Evolutionary conservation across 2,888 invertebrate genomes (phyloP), one percentile per base, ranked within the genome.

Genomic region (Scaptomyza tumidula): DNA sequence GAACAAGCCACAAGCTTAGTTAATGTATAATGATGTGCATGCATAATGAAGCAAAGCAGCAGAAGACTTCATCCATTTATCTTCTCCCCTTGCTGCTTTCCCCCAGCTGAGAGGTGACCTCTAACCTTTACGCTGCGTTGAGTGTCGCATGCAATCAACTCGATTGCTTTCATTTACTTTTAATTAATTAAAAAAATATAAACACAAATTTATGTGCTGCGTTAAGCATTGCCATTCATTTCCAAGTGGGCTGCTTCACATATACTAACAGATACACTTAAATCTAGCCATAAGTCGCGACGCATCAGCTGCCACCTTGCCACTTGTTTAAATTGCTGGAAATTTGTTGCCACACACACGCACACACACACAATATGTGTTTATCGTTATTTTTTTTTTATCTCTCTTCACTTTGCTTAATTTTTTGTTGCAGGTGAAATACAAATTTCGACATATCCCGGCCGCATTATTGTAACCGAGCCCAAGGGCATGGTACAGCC

Each of bases 401-500:
- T 48, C 19, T 19, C 24, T n/a, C 6, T 37, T 11, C 35, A 3
- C 16, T 41, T 10, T 4, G 0, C 16, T 16, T 41, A 39, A 9
- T 49, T n/a, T 9, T 39, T 14, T 11, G 49, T 27, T 46, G 16
- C 84, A 92, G 92, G 94, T 75, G 94, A 94, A 86, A 93, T 94
- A 67, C 94, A 95, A 91, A 93, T 94, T 81, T 96, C 96, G 91
- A 93, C 94, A 83, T 95, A 95, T 91, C 94, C 94, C 78, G 95
- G 95, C 92, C 92, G 94, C 92, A 93, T 93, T 78, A 93, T 93
- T 80, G 93, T 94, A 72, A 93, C 93, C 75, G 96, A 96, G 90
- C 95, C 96, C 52, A 96, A 96, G 87, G 96, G 95, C 65, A 94
- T 94, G 87, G 95, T 95, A 73, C 94, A 95, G 85, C 96, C 96